A percentile compares a stretch with the other conserved stretches of the same genome.
These are phyloP conservation scores for Ornithorhynchus anatinus DNA, from an alignment of 2,113 vertebrate species.

Conservation along the genomic window DNA sequence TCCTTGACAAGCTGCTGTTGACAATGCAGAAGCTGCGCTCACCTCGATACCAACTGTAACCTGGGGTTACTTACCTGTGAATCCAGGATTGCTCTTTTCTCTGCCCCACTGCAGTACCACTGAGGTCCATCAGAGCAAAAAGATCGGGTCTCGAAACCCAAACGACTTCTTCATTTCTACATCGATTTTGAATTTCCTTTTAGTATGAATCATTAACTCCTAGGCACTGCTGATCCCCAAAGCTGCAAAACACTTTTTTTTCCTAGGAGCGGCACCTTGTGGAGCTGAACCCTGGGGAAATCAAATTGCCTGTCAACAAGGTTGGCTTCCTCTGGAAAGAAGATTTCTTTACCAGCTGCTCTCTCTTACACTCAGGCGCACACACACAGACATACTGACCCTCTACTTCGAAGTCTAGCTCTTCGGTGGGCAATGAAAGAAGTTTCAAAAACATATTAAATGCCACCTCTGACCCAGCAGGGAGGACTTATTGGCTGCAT, in stretches of 20 bases:
- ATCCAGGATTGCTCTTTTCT: no score
- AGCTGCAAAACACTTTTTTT: not conserved
- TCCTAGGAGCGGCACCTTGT: not conserved
- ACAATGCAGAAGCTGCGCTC: not conserved
- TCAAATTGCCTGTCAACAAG: not conserved
- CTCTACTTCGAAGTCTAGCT: not conserved
- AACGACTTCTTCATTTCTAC: not conserved
- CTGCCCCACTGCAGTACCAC: no score
- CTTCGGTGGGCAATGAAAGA: conserved; percentile 11
- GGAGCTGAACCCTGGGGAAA: not conserved
- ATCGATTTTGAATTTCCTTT: not conserved
- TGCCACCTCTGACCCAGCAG: not conserved
- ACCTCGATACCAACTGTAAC: no score
- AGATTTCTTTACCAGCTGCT: not conserved
- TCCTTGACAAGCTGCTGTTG: not conserved
- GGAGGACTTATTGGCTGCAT: not conserved
- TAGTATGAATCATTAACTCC: not conserved
- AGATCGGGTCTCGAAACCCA: conserved; percentile 2
- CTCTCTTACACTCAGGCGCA: accelerated
- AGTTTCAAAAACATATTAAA: not conserved
- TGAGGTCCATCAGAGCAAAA: no score
- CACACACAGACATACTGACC: no score
- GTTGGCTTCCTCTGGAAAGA: accelerated
- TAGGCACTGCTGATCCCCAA: not conserved
- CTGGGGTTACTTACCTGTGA: no score